Percentiles rank a stretch among this genome's conserved stretches.
Conservation (phyloP, 2,888 invertebrate genomes). For the Didymodactylos carnosus region DNA sequence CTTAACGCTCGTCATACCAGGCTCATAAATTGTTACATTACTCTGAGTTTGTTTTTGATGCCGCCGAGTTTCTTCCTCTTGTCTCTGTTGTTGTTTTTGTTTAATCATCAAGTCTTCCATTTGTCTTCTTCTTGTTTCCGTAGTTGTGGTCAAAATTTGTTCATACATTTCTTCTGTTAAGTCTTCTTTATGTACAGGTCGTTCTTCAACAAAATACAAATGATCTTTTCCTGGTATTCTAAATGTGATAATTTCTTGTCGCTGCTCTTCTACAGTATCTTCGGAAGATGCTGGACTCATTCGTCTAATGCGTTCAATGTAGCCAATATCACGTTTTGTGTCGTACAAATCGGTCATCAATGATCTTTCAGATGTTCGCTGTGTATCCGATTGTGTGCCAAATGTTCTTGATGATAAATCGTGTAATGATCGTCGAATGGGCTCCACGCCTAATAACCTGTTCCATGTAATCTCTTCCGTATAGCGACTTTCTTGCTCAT, state of each 20-base stretch:
- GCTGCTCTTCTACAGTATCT: neutral
- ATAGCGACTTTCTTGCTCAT: neutral
- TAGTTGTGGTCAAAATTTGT: no score
- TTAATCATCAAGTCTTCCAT: no score
- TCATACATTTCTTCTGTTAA: neutral
- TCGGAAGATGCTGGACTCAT: no score
- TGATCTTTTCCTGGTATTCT: neutral
- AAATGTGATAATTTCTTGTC: neutral
- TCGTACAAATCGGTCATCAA: neutral
- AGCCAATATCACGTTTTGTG: neutral
- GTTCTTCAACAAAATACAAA: no score
- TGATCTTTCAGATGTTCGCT: neutral
- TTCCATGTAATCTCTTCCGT: neutral
- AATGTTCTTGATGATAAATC: no score
- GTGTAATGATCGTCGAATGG: neutral
- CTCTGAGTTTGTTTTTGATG: neutral
- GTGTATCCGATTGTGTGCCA: no score
- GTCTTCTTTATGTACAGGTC: neutral
- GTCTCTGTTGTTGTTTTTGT: neutral
- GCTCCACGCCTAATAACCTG: neutral
- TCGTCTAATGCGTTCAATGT: neutral
- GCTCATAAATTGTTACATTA: neutral
- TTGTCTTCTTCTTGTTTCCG: no score
- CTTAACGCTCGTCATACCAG: no score
- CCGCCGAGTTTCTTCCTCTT: neutral